Evolutionary conservation across 1,140 invertebrate genomes (phyloP).

Genomic region (Scaptodrosophila lebanonensis): DNA sequence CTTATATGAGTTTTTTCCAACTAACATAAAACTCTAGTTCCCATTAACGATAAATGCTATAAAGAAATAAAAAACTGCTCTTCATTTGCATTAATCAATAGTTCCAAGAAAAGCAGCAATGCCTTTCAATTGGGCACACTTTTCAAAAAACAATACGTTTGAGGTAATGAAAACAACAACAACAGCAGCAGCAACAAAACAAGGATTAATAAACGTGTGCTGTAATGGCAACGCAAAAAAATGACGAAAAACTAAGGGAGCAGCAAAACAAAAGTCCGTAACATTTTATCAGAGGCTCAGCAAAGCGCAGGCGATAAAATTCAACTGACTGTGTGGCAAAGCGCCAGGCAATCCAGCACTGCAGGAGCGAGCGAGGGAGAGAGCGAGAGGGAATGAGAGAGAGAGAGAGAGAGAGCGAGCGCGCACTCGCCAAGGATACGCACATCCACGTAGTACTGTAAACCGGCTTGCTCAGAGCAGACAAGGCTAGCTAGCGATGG

Average conservation of each 20-base stretch:
- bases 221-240: background rate
- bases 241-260: background rate
- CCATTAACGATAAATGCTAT: too few relatives aligned
- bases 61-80: background rate
- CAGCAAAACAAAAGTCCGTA: constrained; percentile 13
- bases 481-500: too few relatives aligned
- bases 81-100: constrained; percentile 16
- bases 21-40: too few relatives aligned
- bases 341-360: background rate
- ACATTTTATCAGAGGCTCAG: constrained; percentile 26
- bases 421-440: too few relatives aligned
- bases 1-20: too few relatives aligned
- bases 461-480: constrained; percentile 60
- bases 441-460: constrained; percentile 21
- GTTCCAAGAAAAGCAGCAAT: constrained; percentile 15
- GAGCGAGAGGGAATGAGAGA: background rate
- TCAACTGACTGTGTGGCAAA: constrained; percentile 8
- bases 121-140: constrained; percentile 30
- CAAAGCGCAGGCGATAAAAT: constrained; percentile 27
- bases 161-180: constrained; percentile 5
- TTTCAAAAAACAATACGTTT: constrained; percentile 3
- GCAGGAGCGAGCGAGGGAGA: background rate
- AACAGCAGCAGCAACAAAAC: background rate
- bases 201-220: background rate
- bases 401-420: constrained; percentile 27